Conservation (phyloP, 2,888 invertebrate genomes). For the Pristionchus maxplancki region DNA sequence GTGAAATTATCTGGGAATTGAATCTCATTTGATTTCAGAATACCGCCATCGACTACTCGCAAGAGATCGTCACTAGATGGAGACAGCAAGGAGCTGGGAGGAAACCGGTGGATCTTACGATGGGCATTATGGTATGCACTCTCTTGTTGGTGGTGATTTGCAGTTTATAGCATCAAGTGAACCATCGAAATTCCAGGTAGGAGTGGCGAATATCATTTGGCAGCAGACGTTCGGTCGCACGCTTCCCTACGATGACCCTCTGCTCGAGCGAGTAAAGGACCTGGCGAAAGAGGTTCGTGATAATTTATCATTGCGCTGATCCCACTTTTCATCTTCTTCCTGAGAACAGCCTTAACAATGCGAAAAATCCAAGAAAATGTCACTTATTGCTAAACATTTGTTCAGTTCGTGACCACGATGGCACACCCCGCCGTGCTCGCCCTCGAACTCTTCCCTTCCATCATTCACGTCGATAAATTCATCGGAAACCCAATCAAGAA, state of each 20-base stretch:
- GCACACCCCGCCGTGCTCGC: not conserved
- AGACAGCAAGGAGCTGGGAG: not conserved
- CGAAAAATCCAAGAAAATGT: too few relatives aligned
- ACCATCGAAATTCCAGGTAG: too few relatives aligned
- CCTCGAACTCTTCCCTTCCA: not conserved
- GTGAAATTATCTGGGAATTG: not conserved
- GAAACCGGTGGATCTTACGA: constrained; percentile 1
- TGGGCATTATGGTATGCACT: not conserved
- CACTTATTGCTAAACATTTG: too few relatives aligned
- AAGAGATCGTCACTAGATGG: constrained; percentile 14
- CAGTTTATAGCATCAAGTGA: too few relatives aligned
- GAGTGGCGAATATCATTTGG: constrained; percentile 38
- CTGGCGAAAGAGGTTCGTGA: not conserved
- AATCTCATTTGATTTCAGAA: too few relatives aligned
- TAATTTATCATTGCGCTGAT: too few relatives aligned
- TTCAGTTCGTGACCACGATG: not conserved
- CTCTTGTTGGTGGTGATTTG: too few relatives aligned
- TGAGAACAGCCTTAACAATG: too few relatives aligned
- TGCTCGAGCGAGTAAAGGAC: not conserved
- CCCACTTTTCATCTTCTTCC: too few relatives aligned
- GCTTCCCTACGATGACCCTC: constrained; percentile 12
- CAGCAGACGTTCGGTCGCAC: constrained; percentile 26
- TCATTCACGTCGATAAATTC: not conserved
- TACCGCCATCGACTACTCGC: constrained; percentile 10
- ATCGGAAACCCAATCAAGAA: not conserved